Evolutionary conservation across 2,113 vertebrate species (phyloP).

Genomic region (Tragelaphus buxtoni): DNA sequence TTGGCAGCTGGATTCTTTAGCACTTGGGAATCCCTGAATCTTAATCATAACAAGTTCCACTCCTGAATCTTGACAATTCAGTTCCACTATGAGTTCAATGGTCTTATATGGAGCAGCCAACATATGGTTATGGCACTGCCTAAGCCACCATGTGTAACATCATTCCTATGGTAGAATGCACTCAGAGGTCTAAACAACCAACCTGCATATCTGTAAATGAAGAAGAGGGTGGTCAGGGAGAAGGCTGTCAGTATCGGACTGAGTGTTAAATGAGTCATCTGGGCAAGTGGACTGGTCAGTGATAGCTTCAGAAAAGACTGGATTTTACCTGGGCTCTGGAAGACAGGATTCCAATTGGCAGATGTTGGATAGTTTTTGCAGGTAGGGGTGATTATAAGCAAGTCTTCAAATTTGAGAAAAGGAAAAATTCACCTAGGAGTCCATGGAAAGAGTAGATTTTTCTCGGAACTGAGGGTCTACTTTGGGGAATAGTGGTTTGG

Average conservation of each 20-base stretch:
- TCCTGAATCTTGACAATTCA: not conserved
- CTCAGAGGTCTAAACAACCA: not conserved
- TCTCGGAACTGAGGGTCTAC: not conserved
- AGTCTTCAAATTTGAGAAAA: not conserved
- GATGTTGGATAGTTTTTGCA: not conserved
- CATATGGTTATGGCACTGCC: not conserved
- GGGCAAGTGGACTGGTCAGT: not conserved
- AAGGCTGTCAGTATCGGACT: not conserved
- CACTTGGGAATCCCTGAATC: not conserved
- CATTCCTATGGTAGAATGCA: not conserved
- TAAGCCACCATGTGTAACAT: not conserved
- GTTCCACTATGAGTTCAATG: not conserved
- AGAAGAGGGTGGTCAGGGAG: not conserved
- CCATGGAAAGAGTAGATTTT: not conserved
- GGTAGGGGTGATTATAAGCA: not conserved
- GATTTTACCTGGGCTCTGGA: not conserved
- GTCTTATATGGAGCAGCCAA: not conserved
- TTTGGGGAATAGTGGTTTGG: not conserved
- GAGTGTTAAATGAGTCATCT: not conserved
- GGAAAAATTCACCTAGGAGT: not conserved
- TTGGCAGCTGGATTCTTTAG: not conserved
- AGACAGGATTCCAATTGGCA: not conserved
- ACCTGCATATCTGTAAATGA: not conserved
- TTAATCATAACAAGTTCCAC: not conserved
- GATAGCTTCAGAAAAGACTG: not conserved